Percentiles rank a stretch among this genome's conserved stretches.
Conservation (phyloP, 2,797 vertebrate genomes). For the Sparidentex hasta region DNA sequence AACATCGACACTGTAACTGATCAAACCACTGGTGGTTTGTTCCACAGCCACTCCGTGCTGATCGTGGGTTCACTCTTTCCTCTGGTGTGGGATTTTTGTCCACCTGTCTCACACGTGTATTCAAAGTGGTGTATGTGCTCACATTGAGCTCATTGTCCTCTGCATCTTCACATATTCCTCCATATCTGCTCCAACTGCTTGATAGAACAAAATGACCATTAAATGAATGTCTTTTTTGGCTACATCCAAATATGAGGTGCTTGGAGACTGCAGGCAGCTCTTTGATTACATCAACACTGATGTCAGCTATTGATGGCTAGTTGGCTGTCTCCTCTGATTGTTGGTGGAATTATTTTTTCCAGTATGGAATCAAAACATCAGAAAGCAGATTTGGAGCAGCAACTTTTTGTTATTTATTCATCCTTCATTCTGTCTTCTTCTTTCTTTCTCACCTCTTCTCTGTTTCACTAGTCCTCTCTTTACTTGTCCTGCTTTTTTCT, state of each 20-base stretch:
- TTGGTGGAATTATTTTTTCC: too few relatives aligned
- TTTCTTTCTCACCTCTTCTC: not conserved
- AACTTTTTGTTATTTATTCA: not conserved
- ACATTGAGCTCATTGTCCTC: not conserved
- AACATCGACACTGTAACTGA: conserved; percentile 56
- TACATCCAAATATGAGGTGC: too few relatives aligned
- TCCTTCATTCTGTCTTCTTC: not conserved
- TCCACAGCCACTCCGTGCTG: not conserved
- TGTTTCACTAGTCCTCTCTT: not conserved
- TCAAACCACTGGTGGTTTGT: not conserved
- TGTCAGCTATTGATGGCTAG: too few relatives aligned
- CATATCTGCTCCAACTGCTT: not conserved
- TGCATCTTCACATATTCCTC: not conserved
- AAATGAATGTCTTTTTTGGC: too few relatives aligned
- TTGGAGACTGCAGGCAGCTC: too few relatives aligned
- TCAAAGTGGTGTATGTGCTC: not conserved
- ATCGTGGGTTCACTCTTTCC: not conserved
- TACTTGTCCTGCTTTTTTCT: not conserved
- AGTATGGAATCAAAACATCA: not conserved
- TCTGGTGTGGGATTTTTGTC: not conserved
- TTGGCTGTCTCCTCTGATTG: too few relatives aligned
- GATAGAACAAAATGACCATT: not conserved
- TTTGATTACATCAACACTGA: too few relatives aligned
- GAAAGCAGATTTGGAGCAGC: not conserved
- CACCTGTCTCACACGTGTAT: not conserved